phyloP scores from a whole-genome alignment of 2,888 invertebrate genomes.

The Reticulitermes lucifugus region DNA sequence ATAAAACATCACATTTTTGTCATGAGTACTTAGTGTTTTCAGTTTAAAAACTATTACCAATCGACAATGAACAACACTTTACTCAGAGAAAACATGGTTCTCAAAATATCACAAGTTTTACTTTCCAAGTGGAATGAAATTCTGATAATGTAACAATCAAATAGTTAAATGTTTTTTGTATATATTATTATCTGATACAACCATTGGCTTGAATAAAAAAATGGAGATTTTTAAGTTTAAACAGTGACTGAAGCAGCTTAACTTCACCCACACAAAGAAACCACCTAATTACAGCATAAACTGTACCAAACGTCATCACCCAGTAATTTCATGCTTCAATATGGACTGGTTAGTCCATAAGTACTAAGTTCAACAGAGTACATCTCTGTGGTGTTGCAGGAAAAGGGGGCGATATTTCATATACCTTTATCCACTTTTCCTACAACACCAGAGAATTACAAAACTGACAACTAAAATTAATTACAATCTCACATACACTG shows the following conservation, averaged over 20 bases:
- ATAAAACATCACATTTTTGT: not conserved
- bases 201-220: not conserved
- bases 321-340: not conserved
- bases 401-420: no score
- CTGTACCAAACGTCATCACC: not conserved
- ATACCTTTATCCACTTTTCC: no score
- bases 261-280: not conserved
- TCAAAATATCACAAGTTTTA: constrained; percentile 2
- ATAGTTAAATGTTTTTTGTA: not conserved
- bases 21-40: no score
- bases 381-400: no score
- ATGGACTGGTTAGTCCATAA: not conserved
- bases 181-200: not conserved
- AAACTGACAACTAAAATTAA: not conserved
- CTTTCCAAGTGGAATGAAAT: not conserved
- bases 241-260: not conserved
- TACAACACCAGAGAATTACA: not conserved
- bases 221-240: not conserved
- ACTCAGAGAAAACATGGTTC: not conserved
- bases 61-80: not conserved
- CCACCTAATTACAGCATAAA: not conserved
- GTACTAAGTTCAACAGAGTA: not conserved
- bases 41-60: not conserved
- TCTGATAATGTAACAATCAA: not conserved
- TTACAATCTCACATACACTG: not conserved